Percentiles rank a stretch among this genome's conserved stretches.
phyloP scores from a whole-genome alignment of 2,888 invertebrate species.

The Noctua comes region DNA sequence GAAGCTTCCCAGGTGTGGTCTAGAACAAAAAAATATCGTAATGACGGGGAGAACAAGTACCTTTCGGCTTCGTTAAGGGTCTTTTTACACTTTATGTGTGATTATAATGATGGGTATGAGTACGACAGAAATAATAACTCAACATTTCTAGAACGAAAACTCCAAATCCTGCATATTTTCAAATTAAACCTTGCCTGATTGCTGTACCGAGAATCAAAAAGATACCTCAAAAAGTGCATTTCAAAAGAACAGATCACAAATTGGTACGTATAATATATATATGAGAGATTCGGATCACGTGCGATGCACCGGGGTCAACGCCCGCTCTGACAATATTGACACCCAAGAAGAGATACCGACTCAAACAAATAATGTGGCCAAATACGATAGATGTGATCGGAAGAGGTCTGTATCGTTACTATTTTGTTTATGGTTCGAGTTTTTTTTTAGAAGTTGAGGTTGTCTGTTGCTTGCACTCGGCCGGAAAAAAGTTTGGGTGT shows the following conservation, averaged over 20 bases:
- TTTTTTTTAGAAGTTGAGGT: conserved; percentile 7
- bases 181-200: background rate
- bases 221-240: background rate
- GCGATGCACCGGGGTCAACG: conserved; percentile 81
- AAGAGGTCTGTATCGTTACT: conserved; percentile 57
- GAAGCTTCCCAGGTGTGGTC: too few relatives aligned
- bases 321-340: conserved; percentile 85
- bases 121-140: background rate
- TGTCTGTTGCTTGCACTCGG: background rate
- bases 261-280: conserved; percentile 20
- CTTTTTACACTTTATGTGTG: too few relatives aligned
- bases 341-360: conserved; percentile 82
- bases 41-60: too few relatives aligned
- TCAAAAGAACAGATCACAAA: conserved; percentile 19
- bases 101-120: background rate
- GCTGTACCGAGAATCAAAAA: conserved; percentile 10
- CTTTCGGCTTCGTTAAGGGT: too few relatives aligned
- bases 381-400: conserved; percentile 78
- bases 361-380: conserved; percentile 84
- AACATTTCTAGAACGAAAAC: background rate
- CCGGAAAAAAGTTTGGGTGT: conserved; percentile 7
- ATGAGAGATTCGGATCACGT: conserved; percentile 71
- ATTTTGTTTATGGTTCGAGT: conserved; percentile 47
- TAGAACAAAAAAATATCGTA: too few relatives aligned
- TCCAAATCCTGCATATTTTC: background rate